phyloP scores from a whole-genome alignment of 2,797 vertebrate genomes.

The Zalophus californianus region DNA sequence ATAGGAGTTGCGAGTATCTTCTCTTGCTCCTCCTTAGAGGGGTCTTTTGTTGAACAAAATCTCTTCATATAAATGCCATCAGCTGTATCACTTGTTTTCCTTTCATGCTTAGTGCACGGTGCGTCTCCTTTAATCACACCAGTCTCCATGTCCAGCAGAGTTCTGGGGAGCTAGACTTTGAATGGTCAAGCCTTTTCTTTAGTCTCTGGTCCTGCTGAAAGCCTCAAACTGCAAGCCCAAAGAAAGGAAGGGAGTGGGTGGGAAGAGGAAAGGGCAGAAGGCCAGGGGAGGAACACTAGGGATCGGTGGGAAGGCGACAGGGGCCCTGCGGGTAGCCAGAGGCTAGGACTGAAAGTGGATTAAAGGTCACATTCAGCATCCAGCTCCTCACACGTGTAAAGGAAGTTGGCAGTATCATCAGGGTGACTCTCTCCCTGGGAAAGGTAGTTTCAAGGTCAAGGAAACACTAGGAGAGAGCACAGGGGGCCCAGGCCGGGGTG shows the following conservation, averaged over 20 bases:
- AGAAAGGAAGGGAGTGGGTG: slow-evolving; percentile 53
- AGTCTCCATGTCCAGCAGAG: slow-evolving; percentile 91
- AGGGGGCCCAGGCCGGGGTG: neutral
- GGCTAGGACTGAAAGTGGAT: neutral
- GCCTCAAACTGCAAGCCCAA: slow-evolving; percentile 21
- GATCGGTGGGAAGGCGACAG: slow-evolving; percentile 57
- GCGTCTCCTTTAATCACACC: slow-evolving; percentile 92
- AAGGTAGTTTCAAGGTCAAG: neutral
- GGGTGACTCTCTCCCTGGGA: neutral
- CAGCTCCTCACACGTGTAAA: neutral
- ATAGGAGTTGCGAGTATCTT: neutral
- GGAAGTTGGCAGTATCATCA: neutral
- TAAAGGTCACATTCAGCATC: neutral
- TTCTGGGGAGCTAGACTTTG: slow-evolving; percentile 79
- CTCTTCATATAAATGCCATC: slow-evolving; percentile 34
- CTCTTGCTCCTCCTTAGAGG: neutral
- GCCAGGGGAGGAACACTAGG: slow-evolving; percentile 73
- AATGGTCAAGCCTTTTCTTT: slow-evolving; percentile 88
- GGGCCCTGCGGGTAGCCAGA: neutral
- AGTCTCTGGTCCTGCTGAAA: slow-evolving; percentile 82
- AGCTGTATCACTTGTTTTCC: neutral
- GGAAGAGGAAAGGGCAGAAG: slow-evolving; percentile 73
- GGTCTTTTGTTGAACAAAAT: neutral
- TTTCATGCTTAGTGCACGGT: neutral
- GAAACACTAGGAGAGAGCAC: neutral